Base-by-base conservation (phyloP, 1,140 invertebrate species). In the Camponotus vicinus region DNA sequence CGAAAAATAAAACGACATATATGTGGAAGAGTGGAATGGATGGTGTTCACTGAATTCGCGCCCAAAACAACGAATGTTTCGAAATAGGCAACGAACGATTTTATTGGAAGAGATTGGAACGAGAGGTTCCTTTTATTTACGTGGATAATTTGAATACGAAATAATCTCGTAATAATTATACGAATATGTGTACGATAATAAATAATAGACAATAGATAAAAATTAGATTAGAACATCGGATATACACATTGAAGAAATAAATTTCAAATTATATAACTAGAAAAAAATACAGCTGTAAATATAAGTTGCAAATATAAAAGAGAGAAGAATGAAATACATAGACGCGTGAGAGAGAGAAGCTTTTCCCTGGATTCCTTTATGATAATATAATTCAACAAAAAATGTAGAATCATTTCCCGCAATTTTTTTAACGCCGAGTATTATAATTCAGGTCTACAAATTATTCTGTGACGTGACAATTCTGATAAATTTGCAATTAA, bases 1-100 rank as follows among this genome's bases (percentile, higher is more conserved):
- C 40, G 75, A 21, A 37, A 13, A 27, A 8, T 34, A 69, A 79
- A 45, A 79, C 77, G 49, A 55, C 40, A 45, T 21, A 27, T 15
- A 18, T 37, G 55, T 37, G 37, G 15, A 37, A 18, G 5, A 27
- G 27, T 27, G 27, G 27, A 27, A 27, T 27, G 27, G 27, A 27
- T 27, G 40, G 42, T 21, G 2, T 13, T 42, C n/a, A 55, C 8
- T 34, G 63, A 37, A 3, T 32, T 37, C 13, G 32, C 11, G 4
- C 32, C 37, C 34, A 34, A 52, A 52, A 52, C 4, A 0, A 34
- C 27, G 27, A 64, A 32, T 6, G 61, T 9, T 4, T 61, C n/a
- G 27, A 13, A 9, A 18, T 15, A 34, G 21, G 21, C 9, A 55
- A 27, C 63, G 13, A 64, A 37, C 34, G 34, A 64, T 34, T 34